Evolutionary conservation across 2,797 vertebrate genomes (phyloP).

Genomic region (Sorex maritimensis): DNA sequence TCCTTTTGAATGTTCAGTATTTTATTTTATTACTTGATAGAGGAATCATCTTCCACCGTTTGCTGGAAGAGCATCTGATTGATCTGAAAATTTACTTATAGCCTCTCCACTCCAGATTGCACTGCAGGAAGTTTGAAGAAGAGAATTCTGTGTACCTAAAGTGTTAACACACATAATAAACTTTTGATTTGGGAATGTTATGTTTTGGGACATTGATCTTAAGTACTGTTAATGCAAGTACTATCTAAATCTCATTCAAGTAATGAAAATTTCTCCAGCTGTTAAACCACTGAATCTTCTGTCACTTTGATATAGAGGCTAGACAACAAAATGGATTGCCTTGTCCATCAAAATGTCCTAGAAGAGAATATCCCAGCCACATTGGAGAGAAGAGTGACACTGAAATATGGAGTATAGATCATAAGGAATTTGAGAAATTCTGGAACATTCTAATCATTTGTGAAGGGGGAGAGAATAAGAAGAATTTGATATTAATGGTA

Average conservation of each 20-base stretch:
- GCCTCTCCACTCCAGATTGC: neutral
- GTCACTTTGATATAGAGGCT: slow-evolving; percentile 86
- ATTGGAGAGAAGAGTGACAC: slow-evolving; percentile 72
- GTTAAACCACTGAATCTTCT: slow-evolving; percentile 87
- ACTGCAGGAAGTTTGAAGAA: neutral
- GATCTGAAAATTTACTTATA: slow-evolving; percentile 28
- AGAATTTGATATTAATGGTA: neutral
- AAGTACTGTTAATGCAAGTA: slow-evolving; percentile 86
- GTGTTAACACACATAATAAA: slow-evolving; percentile 64
- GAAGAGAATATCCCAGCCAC: slow-evolving; percentile 78
- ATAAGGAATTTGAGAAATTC: slow-evolving; percentile 68
- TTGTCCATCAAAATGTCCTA: slow-evolving; percentile 86
- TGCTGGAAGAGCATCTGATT: neutral
- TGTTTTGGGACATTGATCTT: slow-evolving; percentile 83
- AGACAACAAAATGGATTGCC: slow-evolving; percentile 86
- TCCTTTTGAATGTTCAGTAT: neutral
- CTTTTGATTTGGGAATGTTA: slow-evolving; percentile 67
- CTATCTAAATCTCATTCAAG: slow-evolving; percentile 89
- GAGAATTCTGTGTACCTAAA: neutral
- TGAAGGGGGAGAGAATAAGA: neutral
- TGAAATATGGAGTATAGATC: slow-evolving; percentile 72
- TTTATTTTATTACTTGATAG: neutral
- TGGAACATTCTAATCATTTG: slow-evolving; percentile 60
- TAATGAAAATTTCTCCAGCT: slow-evolving; percentile 88
- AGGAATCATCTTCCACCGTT: neutral